A percentile compares a stretch with the other conserved stretches of the same genome.
These are phyloP conservation scores for Hydriomena furcata DNA, from an alignment of 2,888 invertebrate species.

Conservation along the genomic window DNA sequence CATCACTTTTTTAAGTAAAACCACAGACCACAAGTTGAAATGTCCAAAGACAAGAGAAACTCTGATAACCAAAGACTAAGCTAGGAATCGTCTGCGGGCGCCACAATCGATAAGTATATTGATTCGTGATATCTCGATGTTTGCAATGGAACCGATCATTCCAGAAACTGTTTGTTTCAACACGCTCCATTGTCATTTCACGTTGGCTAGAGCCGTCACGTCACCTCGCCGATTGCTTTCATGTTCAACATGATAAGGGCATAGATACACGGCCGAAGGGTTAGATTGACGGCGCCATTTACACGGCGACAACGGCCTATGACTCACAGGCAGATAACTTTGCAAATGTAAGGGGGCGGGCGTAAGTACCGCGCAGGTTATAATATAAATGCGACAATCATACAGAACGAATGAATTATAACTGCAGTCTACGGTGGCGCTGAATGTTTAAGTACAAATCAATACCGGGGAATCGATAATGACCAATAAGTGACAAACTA, in stretches of 20 bases:
- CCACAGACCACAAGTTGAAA: neutral
- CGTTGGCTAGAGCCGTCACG: constrained; percentile 37
- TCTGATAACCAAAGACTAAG: too few relatives aligned
- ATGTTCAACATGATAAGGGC: constrained; percentile 43
- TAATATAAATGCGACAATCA: constrained; percentile 18
- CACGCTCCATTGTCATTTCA: constrained; percentile 23
- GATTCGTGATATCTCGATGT: neutral
- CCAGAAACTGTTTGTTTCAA: constrained; percentile 25
- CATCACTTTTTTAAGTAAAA: neutral
- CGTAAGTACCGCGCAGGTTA: constrained; percentile 24
- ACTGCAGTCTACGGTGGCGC: constrained; percentile 16
- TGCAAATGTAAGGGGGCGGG: constrained; percentile 32
- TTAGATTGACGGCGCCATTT: constrained; percentile 54
- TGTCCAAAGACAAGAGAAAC: neutral
- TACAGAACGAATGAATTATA: constrained; percentile 32
- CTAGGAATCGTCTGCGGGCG: too few relatives aligned
- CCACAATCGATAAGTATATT: too few relatives aligned
- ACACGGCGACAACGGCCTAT: constrained; percentile 41
- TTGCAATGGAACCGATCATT: neutral
- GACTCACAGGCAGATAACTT: constrained; percentile 44
- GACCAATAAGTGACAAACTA: constrained; percentile 1
- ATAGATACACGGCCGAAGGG: constrained; percentile 47
- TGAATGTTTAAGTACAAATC: constrained; percentile 24
- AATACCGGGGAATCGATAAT: constrained; percentile 14
- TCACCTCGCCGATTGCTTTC: constrained; percentile 30